phyloP scores from a whole-genome alignment of 2,113 vertebrate genomes.

The Nothocercus nigrocapillus region DNA sequence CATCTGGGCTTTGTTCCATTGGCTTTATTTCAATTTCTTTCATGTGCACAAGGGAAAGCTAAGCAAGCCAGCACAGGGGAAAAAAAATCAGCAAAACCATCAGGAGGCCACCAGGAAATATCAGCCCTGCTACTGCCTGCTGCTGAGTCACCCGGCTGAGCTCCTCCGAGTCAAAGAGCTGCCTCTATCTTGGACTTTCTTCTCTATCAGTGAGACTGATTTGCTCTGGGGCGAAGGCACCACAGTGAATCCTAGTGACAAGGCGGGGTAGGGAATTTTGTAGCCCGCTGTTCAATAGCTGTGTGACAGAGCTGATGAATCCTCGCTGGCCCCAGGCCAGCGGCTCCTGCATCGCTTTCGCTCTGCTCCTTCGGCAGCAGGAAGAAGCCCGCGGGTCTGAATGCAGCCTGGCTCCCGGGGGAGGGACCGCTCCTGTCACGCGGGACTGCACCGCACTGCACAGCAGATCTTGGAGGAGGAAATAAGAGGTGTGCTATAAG shows the following conservation, averaged over 20 bases:
- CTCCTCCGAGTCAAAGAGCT: neutral
- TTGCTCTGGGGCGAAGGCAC: rapidly evolving
- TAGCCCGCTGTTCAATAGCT: neutral
- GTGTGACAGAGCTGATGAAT: neutral
- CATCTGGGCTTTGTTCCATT: rapidly evolving
- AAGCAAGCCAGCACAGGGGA: neutral
- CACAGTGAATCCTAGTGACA: rapidly evolving
- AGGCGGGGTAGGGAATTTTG: neutral
- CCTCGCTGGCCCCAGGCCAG: rapidly evolving
- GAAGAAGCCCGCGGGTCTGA: neutral
- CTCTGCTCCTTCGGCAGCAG: neutral
- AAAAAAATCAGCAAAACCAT: rapidly evolving
- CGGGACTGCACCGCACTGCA: neutral
- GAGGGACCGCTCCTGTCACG: neutral
- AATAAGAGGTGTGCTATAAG: neutral
- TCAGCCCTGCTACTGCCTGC: neutral
- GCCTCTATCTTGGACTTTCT: rapidly evolving
- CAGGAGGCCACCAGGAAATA: neutral
- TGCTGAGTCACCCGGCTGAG: neutral
- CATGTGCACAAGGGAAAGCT: neutral
- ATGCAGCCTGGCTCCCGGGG: neutral
- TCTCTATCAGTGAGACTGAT: rapidly evolving
- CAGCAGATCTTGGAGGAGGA: neutral
- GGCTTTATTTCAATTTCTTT: neutral
- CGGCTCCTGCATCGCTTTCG: neutral